Percentiles rank a stretch among this genome's conserved stretches.
These are phyloP conservation scores for Anarhynchus alexandrinus DNA, from an alignment of 2,113 vertebrate genomes.

Conservation along the genomic window DNA sequence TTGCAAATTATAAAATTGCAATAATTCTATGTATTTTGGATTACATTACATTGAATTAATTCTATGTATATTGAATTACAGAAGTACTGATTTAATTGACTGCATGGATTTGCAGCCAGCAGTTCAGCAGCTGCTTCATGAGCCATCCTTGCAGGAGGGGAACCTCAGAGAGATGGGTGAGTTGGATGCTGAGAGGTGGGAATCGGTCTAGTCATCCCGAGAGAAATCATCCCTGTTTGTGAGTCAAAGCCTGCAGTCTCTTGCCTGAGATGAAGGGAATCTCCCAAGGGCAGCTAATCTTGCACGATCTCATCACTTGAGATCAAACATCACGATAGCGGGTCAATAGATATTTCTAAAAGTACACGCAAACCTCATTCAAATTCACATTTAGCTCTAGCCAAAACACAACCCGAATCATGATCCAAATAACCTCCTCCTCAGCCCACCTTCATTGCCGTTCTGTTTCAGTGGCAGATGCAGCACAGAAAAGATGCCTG, in stretches of 20 bases:
- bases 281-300: constrained; percentile 42
- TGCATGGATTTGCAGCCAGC: neutral
- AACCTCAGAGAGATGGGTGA: neutral
- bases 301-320: neutral
- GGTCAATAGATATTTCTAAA: constrained; percentile 49
- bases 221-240: constrained; percentile 38
- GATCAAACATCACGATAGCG: constrained; percentile 16
- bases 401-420: constrained; percentile 49
- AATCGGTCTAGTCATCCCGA: constrained; percentile 25
- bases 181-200: constrained; percentile 23
- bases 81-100: neutral
- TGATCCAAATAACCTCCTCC: constrained; percentile 43
- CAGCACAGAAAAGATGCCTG: constrained; percentile 37
- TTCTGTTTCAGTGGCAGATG: constrained; percentile 43
- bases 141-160: neutral
- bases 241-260: constrained; percentile 49
- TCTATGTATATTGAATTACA: neutral
- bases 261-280: constrained; percentile 51
- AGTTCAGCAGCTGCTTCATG: constrained; percentile 19
- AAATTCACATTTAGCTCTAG: constrained; percentile 32
- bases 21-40: neutral
- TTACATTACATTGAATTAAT: neutral
- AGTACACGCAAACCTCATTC: neutral
- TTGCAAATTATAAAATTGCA: neutral
- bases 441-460: constrained; percentile 33